Conservation (phyloP, 2,888 invertebrate genomes). For the Drosophila incognita region DNA sequence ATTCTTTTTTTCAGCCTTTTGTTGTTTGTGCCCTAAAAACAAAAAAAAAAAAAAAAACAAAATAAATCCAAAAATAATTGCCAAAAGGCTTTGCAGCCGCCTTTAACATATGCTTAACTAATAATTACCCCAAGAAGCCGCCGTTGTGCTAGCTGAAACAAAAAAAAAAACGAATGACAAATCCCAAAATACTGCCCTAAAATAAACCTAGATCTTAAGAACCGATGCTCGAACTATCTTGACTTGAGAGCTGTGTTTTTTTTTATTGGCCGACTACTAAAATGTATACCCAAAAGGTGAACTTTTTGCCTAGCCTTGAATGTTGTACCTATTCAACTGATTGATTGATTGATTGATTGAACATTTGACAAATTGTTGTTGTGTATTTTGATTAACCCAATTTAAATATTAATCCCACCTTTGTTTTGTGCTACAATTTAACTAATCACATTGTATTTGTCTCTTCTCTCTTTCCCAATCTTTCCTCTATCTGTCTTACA, state of each 20-base stretch:
- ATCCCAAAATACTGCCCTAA: slow-evolving; percentile 16
- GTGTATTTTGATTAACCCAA: slow-evolving; percentile 55
- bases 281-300: slow-evolving; percentile 17
- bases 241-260: slow-evolving; percentile 37
- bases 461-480: slow-evolving; percentile 57
- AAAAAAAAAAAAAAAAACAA: slow-evolving; percentile 10
- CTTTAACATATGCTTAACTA: slow-evolving; percentile 27
- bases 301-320: slow-evolving; percentile 53
- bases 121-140: slow-evolving; percentile 18
- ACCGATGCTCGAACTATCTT: slow-evolving; percentile 42
- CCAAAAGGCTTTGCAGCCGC: slow-evolving; percentile 15
- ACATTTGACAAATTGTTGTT: slow-evolving; percentile 48
- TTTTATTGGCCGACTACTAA: slow-evolving; percentile 40
- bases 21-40: slow-evolving; percentile 55
- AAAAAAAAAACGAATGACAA: slow-evolving; percentile 20
- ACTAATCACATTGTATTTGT: slow-evolving; percentile 72
- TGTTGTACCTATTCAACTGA: slow-evolving; percentile 53
- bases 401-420: slow-evolving; percentile 12
- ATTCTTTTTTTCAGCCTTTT: slow-evolving; percentile 41
- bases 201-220: slow-evolving; percentile 33
- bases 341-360: slow-evolving; percentile 52
- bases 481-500: slow-evolving; percentile 86
- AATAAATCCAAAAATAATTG: neutral
- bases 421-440: slow-evolving; percentile 49
- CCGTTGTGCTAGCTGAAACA: slow-evolving; percentile 15